Base-by-base conservation (phyloP, 2,113 vertebrate species). In the Semnopithecus entellus region DNA sequence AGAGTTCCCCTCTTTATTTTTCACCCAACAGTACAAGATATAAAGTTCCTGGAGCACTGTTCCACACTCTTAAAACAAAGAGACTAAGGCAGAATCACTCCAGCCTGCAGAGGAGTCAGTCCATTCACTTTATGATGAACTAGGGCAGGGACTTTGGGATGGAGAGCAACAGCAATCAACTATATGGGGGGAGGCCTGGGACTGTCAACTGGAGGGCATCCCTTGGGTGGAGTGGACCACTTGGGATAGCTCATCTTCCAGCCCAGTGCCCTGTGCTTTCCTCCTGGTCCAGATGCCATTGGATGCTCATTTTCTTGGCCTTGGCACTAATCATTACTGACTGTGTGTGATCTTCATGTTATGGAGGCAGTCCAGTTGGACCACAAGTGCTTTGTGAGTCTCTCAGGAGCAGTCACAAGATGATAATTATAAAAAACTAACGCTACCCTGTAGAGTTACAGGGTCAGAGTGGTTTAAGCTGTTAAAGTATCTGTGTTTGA, bases 1-100 rank as follows among this genome's bases (percentile, higher is more conserved):
- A 95, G 97, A 95, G 94, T 96, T 96, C 72, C 22, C 50, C 75
- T 66, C n/a, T 80, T 48, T 59, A 9, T 22, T 91, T 90, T 68
- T 40, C 27, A 79, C 12, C 48, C 32, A 89, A 25, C 5, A 64
- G 35, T 9, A 35, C 8, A 50, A n/a, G 40, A 40, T 5, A 20
- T 8, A n/a, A 27, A 75, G 79, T 43, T 48, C 32, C 4, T 55
- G 32, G 38, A 43, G 38, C 57, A 12, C 0, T 38, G 32, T 40
- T 43, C 43, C 61, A 22, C 3, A 81, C 40, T 17, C 59, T 52
- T 48, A 22, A 64, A 22, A 38, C 40, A 40, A 50, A 68, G 2
- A 76, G 64, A 38, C 0, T 6, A 72, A 48, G 68, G 38, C 55
- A 43, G 48, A 40, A 40, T 10, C 50, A 9, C 5, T 2, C 18